These are phyloP conservation scores for Limanda limanda DNA, from an alignment of 2,113 vertebrate species.

Conservation along the genomic window DNA sequence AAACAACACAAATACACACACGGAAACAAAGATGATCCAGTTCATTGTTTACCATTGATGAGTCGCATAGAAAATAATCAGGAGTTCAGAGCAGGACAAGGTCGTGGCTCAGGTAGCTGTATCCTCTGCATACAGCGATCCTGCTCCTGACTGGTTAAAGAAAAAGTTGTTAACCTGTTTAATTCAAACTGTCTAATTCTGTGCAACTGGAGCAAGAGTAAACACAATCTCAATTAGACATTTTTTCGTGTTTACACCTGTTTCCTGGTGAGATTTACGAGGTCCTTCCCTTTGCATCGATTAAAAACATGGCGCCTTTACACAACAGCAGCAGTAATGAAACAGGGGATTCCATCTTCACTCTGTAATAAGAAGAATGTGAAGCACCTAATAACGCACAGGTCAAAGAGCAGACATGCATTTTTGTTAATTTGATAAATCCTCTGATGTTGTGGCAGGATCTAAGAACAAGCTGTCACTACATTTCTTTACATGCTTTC, in stretches of 20 bases:
- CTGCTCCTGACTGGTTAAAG: background rate
- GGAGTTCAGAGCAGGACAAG: no score
- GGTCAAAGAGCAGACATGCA: no score
- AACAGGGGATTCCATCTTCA: background rate
- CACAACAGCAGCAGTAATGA: background rate
- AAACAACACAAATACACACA: background rate
- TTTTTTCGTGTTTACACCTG: background rate
- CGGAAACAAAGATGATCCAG: slow-evolving; percentile 2
- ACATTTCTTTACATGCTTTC: no score
- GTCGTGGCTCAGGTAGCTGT: no score
- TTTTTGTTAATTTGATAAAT: no score
- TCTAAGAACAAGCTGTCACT: no score
- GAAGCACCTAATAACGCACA: no score
- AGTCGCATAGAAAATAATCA: background rate
- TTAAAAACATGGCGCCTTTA: background rate
- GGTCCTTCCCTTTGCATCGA: background rate
- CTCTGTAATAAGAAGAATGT: background rate
- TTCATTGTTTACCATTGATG: background rate
- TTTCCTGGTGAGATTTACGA: background rate
- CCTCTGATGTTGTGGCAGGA: no score
- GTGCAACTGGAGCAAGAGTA: background rate
- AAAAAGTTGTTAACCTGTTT: background rate
- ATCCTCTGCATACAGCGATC: background rate
- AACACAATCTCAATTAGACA: background rate
- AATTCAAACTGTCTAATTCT: background rate